These are phyloP conservation scores for Serripes groenlandicus DNA, from an alignment of 2,888 invertebrate species.

Conservation along the genomic window DNA sequence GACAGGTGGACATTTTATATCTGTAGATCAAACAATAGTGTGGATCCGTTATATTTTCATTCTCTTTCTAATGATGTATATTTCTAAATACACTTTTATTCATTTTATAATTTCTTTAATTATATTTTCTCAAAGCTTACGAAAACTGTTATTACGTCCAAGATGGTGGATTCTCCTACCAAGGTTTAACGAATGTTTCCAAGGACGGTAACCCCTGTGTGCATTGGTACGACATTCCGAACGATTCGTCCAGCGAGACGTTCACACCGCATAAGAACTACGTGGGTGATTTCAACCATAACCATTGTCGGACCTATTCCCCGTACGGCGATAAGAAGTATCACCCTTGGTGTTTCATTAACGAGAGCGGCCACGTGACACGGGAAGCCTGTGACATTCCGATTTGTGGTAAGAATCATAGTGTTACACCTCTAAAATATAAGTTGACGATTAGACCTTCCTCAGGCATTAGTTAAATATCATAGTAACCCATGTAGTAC, in stretches of 20 bases:
- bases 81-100: no score
- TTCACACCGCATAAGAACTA: constrained; percentile 14
- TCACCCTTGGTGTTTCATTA: constrained; percentile 36
- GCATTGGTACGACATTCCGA: constrained; percentile 38
- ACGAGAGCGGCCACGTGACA: neutral
- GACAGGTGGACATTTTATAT: no score
- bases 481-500: no score
- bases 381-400: constrained; percentile 43
- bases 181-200: constrained; percentile 41
- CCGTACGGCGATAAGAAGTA: neutral
- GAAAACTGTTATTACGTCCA: constrained; percentile 45
- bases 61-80: no score
- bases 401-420: constrained; percentile 58
- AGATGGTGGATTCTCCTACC: constrained; percentile 61
- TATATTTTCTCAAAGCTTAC: neutral
- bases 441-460: no score
- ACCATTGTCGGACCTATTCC: constrained; percentile 46
- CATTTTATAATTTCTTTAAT: neutral
- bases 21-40: no score
- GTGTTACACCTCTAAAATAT: no score
- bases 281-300: constrained; percentile 54
- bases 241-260: neutral
- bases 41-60: no score
- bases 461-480: no score
- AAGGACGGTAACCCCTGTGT: constrained; percentile 45